Evolutionary conservation across 64 coral and sea anemone genomes (phyloP), one percentile per base, ranked within the genome.

Genomic region (Cladopsammia gracilis): DNA sequence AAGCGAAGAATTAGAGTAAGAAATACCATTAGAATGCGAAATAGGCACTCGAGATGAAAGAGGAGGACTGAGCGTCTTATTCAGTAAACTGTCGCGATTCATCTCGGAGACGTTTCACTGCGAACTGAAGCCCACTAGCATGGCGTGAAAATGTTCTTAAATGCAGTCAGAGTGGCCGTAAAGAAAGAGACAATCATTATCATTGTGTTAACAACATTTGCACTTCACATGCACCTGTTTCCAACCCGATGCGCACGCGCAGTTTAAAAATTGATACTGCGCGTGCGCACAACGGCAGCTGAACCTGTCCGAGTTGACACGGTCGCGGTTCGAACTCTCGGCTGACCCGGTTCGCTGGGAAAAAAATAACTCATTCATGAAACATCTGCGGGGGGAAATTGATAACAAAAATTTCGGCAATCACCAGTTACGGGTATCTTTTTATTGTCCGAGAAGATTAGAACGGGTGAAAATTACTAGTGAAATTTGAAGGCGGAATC

Each of bases 141-240:
- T 99, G 98, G 90, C 98, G 98, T 96, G 98, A 96, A 99, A 95
- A 94, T 95, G 94, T 96, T 90, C 88, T 99, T 99, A 99, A 99
- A 99, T 99, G 98, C 98, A 99, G 76, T 82, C 84, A 93, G 91
- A 99, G 94, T 96, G 98, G 88, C 93, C 98, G 95, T 96, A 96
- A 96, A 99, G 98, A 99, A 99, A 99, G 98, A 89, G 91, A 99
- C 98, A 99, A 99, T 98, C 92, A 96, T 91, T 99, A 94, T 93
- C 98, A 99, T 99, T 99, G 97, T 99, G 98, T 99, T 99, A 99
- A 99, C 98, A 99, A 96, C 88, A 96, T 96, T 99, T 96, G 93
- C 93, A 95, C 93, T 96, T 99, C 73, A 96, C 82, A 77, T 94
- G 92, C 98, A 99, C 98, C 98, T 99, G 98, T 96, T 96, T 90